These are phyloP conservation scores for Daboia siamensis DNA, from an alignment of 2,113 vertebrate genomes.

Conservation along the genomic window DNA sequence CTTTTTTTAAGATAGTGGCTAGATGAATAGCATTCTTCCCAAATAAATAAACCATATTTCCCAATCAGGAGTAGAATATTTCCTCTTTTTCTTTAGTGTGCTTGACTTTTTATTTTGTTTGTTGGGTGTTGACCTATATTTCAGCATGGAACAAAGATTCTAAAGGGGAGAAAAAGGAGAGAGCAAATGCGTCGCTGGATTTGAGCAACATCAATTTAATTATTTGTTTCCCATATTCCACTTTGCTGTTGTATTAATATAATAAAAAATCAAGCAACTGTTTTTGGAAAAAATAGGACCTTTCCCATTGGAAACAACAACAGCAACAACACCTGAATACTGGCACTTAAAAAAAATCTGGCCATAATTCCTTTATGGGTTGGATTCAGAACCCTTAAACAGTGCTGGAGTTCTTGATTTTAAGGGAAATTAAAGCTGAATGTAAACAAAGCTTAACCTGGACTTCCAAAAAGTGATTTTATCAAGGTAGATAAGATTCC, in stretches of 20 bases:
- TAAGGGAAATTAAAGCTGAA: neutral
- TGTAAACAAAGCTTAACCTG: neutral
- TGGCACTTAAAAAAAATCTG: neutral
- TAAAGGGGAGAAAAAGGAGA: neutral
- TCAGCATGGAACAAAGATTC: neutral
- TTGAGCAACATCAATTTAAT: neutral
- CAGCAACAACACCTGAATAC: neutral
- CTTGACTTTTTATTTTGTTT: slow-evolving; percentile 32
- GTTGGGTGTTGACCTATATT: neutral
- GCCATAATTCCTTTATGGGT: neutral
- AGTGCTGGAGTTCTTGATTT: neutral
- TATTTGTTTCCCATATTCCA: neutral
- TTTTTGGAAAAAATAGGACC: neutral
- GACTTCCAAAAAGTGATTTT: neutral
- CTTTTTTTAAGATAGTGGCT: neutral
- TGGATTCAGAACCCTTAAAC: neutral
- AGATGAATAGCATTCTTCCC: slow-evolving; percentile 26
- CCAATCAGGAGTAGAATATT: slow-evolving; percentile 59
- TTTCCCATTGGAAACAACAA: neutral
- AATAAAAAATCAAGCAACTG: neutral
- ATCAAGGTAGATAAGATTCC: neutral
- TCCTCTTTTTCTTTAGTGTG: slow-evolving; percentile 44
- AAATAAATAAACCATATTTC: slow-evolving; percentile 24
- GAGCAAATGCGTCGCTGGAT: neutral
- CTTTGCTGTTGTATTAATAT: neutral